A percentile compares a stretch with the other conserved stretches of the same genome.
phyloP scores from a whole-genome alignment of 2,797 vertebrate genomes.

The Cyprinodon diabolis region DNA sequence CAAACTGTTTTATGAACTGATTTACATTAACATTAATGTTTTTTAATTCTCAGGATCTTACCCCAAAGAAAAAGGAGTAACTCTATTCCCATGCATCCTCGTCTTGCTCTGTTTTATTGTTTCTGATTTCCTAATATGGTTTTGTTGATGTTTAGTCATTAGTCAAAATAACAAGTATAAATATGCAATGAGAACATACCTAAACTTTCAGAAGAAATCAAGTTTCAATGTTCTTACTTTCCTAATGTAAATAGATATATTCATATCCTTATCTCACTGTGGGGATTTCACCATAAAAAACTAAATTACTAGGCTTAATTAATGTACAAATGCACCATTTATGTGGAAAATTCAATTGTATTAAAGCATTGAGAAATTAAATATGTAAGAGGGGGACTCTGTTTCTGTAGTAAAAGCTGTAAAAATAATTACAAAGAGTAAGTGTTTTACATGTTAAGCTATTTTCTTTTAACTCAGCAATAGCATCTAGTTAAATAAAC shows the following conservation, averaged over 20 bases:
- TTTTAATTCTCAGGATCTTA: neutral
- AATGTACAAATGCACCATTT: slow-evolving; percentile 12
- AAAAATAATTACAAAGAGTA: slow-evolving; percentile 40
- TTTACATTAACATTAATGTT: too few relatives aligned
- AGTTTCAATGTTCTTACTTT: neutral
- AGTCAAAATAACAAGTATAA: neutral
- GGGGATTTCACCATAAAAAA: neutral
- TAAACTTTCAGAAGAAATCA: neutral
- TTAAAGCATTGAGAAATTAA: slow-evolving; percentile 33
- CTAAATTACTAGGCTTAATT: slow-evolving; percentile 3
- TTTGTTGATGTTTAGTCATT: neutral
- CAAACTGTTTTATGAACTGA: too few relatives aligned
- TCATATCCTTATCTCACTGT: neutral
- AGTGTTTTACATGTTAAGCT: slow-evolving; percentile 25
- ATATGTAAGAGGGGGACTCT: slow-evolving; percentile 14
- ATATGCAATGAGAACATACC: neutral
- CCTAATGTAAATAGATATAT: neutral
- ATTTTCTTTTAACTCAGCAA: slow-evolving; percentile 33
- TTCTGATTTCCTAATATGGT: neutral
- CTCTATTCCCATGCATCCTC: neutral
- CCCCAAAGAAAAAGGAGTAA: neutral
- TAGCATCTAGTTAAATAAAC: slow-evolving; percentile 21
- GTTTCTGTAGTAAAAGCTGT: slow-evolving; percentile 19
- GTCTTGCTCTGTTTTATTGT: neutral
- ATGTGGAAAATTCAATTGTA: slow-evolving; percentile 21